Conservation (phyloP, 2,888 invertebrate genomes). For the Microctonus aethiopoides region DNA sequence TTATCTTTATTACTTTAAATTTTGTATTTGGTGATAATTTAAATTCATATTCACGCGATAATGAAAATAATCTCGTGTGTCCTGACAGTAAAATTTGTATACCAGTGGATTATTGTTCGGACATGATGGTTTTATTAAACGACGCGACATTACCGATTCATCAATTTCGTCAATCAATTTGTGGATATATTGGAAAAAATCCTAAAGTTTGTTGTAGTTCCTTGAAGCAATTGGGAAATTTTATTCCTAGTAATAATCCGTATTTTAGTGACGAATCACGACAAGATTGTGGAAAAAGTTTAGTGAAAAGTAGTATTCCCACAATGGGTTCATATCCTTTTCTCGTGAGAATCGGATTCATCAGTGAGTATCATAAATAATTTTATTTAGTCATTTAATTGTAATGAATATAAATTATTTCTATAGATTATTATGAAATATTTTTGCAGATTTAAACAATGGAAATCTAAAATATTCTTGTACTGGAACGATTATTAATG, state of each 20-base stretch:
- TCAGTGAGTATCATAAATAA: slow-evolving; percentile 70
- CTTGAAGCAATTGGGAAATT: slow-evolving; percentile 24
- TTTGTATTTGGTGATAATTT: slow-evolving; percentile 15
- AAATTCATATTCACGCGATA: slow-evolving; percentile 35
- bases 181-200: slow-evolving; percentile 50
- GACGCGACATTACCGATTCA: slow-evolving; percentile 51
- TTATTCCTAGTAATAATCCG: slow-evolving; percentile 23
- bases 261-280: slow-evolving; percentile 31
- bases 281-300: slow-evolving; percentile 53
- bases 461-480: slow-evolving; percentile 81
- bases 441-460: slow-evolving; percentile 72
- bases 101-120: slow-evolving; percentile 49
- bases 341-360: slow-evolving; percentile 81
- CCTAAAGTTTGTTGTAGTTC: slow-evolving; percentile 54
- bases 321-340: slow-evolving; percentile 79
- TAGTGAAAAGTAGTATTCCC: slow-evolving; percentile 46
- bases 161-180: slow-evolving; percentile 56
- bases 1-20: slow-evolving; percentile 15
- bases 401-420: background rate
- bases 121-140: slow-evolving; percentile 48
- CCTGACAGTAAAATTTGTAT: slow-evolving; percentile 47
- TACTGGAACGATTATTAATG: slow-evolving; percentile 77
- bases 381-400: background rate
- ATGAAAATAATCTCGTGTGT: slow-evolving; percentile 46
- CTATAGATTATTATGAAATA: background rate